Evolutionary conservation across 2,797 vertebrate species (phyloP).

Genomic region (Setipinna tenuifilis): DNA sequence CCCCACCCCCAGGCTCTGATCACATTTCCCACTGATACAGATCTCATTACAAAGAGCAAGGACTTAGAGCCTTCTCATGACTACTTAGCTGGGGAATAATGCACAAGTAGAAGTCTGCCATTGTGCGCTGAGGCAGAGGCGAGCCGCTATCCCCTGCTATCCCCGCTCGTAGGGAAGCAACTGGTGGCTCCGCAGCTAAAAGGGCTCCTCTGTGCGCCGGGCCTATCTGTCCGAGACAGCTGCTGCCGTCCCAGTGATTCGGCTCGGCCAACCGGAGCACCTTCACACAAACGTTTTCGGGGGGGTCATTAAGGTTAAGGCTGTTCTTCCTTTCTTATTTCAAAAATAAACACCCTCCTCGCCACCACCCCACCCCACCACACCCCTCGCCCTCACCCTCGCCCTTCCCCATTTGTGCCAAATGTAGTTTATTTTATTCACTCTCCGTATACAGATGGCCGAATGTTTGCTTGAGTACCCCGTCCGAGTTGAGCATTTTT

Average conservation of each 20-base stretch:
- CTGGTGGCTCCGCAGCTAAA: conserved; percentile 63
- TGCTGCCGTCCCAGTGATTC: conserved; percentile 62
- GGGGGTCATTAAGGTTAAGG: conserved; percentile 45
- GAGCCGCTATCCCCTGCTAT: conserved; percentile 55
- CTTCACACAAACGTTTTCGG: conserved; percentile 57
- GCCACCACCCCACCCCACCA: conserved; percentile 33
- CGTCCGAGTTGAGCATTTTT: conserved; percentile 62
- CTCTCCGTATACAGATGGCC: conserved; percentile 62
- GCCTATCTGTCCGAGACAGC: conserved; percentile 63
- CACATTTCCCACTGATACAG: conserved; percentile 75
- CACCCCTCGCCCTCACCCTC: conserved; percentile 25
- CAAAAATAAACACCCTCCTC: conserved; percentile 46
- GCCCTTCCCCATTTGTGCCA: conserved; percentile 26
- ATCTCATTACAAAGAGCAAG: conserved; percentile 77
- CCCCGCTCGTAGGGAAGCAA: too few relatives aligned
- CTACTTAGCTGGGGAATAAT: conserved; percentile 35
- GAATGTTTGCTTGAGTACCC: conserved; percentile 68
- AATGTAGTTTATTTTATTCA: conserved; percentile 25
- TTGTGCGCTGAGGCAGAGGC: conserved; percentile 34
- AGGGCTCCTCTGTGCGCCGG: conserved; percentile 66
- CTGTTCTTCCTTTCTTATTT: conserved; percentile 45
- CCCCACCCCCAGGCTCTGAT: conserved; percentile 60
- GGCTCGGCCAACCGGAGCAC: conserved; percentile 65
- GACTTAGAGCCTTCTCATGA: conserved; percentile 65
- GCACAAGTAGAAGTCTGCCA: conserved; percentile 35